Conservation (phyloP, 1,140 invertebrate genomes). For the Ericerus pela region DNA sequence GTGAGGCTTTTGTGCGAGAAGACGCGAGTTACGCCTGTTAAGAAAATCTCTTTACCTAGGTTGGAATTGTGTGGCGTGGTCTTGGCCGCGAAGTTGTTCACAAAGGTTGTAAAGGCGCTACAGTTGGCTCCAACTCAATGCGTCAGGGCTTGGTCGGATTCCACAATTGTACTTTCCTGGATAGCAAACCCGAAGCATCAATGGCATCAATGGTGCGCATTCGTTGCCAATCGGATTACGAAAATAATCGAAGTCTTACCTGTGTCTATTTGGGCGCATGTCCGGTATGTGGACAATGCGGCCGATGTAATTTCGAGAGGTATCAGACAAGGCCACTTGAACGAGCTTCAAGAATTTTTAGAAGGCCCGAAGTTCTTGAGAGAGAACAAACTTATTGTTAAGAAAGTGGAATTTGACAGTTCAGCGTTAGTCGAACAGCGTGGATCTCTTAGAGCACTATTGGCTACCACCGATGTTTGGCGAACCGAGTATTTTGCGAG, state of each 20-base stretch:
- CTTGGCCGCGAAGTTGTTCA: slow-evolving; percentile 21
- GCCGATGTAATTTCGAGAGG: slow-evolving; percentile 33
- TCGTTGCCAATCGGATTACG: slow-evolving; percentile 29
- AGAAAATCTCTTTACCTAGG: slow-evolving; percentile 25
- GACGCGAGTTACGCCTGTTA: slow-evolving; percentile 22
- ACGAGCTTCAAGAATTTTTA: no score
- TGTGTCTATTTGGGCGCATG: slow-evolving; percentile 29
- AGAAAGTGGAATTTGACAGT: no score
- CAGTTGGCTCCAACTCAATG: background rate
- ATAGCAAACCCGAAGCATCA: slow-evolving; percentile 20
- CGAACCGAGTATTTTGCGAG: no score
- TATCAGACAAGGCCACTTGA: slow-evolving; percentile 17
- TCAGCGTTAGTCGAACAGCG: no score
- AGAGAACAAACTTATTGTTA: no score
- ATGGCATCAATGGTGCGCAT: slow-evolving; percentile 29
- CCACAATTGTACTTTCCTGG: slow-evolving; percentile 21
- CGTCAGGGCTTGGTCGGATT: slow-evolving; percentile 19
- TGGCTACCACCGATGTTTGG: no score
- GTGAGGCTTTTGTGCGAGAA: slow-evolving; percentile 16
- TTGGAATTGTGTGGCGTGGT: slow-evolving; percentile 28
- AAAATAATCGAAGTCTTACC: slow-evolving; percentile 25
- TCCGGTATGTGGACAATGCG: slow-evolving; percentile 30
- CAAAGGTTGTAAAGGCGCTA: background rate
- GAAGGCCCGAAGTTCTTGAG: no score
- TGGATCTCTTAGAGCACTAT: no score